Evolutionary conservation across 1,140 invertebrate species (phyloP), one percentile per base, ranked within the genome.

Genomic region (Andricus grossulariae): DNA sequence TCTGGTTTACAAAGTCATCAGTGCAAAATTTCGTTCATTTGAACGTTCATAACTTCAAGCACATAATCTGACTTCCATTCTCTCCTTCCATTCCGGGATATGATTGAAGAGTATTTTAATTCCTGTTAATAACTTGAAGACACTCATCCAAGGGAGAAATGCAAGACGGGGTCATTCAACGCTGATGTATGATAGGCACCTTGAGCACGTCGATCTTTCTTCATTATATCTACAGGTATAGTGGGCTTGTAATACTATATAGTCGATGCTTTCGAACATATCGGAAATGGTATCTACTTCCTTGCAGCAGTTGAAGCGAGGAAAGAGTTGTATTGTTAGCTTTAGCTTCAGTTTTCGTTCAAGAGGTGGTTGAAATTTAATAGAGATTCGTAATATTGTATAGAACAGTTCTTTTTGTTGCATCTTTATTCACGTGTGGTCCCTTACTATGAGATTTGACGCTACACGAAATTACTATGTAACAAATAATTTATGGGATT

Each of bases 71-170:
- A 39, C 25, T 72, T 72, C 50, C 25, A 72, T 72, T 66, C 15
- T 66, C 19, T 39, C 13, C 2, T 25, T 6, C 13, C 39, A 45
- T 45, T 45, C 5, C 32, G 15, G 15, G 25, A 16, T 39, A 66
- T 66, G 60, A 66, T 66, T 66, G n/a, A 66, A n/a, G 21, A 32
- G 60, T 39, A 66, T 66, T 66, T 66, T 66, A 66, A 66, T 66
- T 66, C n/a, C 32, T 39, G 60, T 39, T 66, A 66, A 66, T 45
- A 66, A 39, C 25, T 66, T 66, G 32, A 66, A 66, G 32, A 39
- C 60, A 66, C 60, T 66, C 45, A 60, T 45, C 60, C 60, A 66
- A 45, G 32, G n/a, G 54, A 11, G 54, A 45, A 66, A 60, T 66
- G 32, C 60, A 32, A 66, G 60, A 39, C 32, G 60, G 39, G 60